These are phyloP conservation scores for Trilocha varians DNA, from an alignment of 2,888 invertebrate species.

Conservation along the genomic window DNA sequence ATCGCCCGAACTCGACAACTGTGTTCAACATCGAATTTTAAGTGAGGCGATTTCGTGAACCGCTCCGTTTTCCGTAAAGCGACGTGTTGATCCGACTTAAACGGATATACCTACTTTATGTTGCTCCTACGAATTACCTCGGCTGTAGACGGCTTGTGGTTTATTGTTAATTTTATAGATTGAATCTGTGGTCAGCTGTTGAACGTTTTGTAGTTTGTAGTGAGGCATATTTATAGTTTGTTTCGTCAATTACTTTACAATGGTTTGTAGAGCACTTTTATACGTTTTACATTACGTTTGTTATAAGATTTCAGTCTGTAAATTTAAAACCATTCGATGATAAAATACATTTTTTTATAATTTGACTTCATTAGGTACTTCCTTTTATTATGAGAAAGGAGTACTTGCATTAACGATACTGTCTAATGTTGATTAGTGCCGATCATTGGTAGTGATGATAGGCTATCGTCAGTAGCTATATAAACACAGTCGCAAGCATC, in stretches of 20 bases:
- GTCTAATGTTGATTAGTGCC: too few species aligned
- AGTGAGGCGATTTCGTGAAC: conserved; percentile 56
- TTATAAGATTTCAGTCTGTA: too few species aligned
- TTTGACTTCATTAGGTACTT: too few species aligned
- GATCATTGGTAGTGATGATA: too few species aligned
- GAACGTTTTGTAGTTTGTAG: conserved; percentile 14
- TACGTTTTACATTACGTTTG: too few species aligned
- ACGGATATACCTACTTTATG: conserved; percentile 47
- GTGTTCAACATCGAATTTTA: conserved; percentile 60
- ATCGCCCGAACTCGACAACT: conserved; percentile 48
- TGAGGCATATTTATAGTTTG: too few species aligned
- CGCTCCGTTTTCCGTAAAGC: conserved; percentile 45
- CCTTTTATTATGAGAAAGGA: too few species aligned
- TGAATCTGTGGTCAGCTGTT: conserved; percentile 38
- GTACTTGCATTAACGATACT: too few species aligned
- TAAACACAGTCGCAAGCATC: conserved; percentile 48
- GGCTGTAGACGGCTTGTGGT: conserved; percentile 42
- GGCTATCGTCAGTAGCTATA: conserved; percentile 33
- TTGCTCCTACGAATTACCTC: conserved; percentile 42
- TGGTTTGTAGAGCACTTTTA: background rate
- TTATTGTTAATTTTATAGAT: conserved; percentile 54
- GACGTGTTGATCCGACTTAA: conserved; percentile 60
- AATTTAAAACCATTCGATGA: too few species aligned
- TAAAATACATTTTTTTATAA: too few species aligned
- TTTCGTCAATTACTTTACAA: background rate